Conservation (phyloP, 2,113 vertebrate genomes). For the Zeus faber region DNA sequence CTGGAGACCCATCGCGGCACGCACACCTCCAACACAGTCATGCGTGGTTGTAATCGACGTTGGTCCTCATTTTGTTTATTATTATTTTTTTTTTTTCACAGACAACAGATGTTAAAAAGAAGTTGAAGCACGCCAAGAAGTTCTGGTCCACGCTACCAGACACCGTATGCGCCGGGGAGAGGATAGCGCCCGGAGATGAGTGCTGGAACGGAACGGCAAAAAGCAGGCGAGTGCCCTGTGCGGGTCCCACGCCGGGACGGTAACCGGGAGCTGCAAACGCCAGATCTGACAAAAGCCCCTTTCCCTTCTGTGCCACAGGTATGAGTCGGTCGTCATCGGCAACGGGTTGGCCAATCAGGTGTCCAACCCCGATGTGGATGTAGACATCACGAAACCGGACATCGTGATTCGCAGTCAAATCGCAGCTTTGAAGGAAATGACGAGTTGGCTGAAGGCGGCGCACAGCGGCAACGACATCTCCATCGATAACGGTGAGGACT, state of each 20-base stretch:
- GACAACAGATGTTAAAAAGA: constrained; percentile 95
- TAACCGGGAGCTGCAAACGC: not conserved
- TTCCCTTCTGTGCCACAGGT: constrained; percentile 67
- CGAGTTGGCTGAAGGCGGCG: constrained; percentile 88
- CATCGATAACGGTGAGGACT: constrained; percentile 81
- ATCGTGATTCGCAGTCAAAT: constrained; percentile 89
- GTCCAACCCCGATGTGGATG: constrained; percentile 92
- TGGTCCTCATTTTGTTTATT: not conserved
- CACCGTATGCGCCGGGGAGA: constrained; percentile 85
- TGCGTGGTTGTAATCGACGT: not conserved
- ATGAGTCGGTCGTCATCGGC: constrained; percentile 87
- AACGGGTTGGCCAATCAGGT: constrained; percentile 93
- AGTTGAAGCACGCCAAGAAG: constrained; percentile 91
- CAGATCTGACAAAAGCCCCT: not conserved
- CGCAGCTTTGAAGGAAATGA: constrained; percentile 88
- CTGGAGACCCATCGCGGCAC: too few relatives aligned
- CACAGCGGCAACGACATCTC: constrained; percentile 91
- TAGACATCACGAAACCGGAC: constrained; percentile 91
- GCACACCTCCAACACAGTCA: too few relatives aligned
- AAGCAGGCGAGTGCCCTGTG: constrained; percentile 81
- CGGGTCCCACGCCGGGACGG: too few relatives aligned
- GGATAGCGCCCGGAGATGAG: constrained; percentile 79
- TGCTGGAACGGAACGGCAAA: constrained; percentile 91
- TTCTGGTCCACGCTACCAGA: constrained; percentile 97
- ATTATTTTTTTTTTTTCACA: constrained; percentile 40